Evolutionary conservation across 2,888 invertebrate genomes (phyloP).

Genomic region (Anodontia alba): DNA sequence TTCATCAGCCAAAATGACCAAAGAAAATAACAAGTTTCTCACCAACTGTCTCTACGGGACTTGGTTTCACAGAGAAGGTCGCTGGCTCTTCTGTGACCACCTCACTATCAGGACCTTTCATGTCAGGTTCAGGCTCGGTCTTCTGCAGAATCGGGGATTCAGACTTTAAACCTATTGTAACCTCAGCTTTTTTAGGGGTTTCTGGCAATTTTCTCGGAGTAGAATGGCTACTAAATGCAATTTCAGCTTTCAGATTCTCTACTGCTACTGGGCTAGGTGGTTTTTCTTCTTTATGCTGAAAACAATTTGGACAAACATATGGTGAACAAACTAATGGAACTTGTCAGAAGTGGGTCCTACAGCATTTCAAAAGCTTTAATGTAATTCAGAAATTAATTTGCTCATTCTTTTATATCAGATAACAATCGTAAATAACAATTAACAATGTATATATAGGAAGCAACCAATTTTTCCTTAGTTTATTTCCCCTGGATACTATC

Average conservation of each 20-base stretch:
- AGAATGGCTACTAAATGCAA: conserved; percentile 18
- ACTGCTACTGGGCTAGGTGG: conserved; percentile 33
- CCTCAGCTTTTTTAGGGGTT: conserved; percentile 14
- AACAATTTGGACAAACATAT: background rate
- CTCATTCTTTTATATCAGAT: no score
- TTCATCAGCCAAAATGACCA: no score
- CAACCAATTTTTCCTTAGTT: no score
- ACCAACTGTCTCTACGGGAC: conserved; percentile 20
- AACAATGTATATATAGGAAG: no score
- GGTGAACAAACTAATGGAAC: no score
- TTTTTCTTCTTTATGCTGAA: conserved; percentile 22
- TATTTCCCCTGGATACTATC: no score
- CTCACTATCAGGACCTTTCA: conserved; percentile 43
- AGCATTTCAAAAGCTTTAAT: no score
- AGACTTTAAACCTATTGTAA: background rate
- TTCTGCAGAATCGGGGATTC: background rate
- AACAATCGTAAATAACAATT: no score
- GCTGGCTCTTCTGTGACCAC: conserved; percentile 48
- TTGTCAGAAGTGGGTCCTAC: no score
- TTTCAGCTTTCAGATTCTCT: conserved; percentile 33
- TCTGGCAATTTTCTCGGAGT: conserved; percentile 23
- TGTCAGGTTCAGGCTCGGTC: conserved; percentile 18
- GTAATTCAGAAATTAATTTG: no score
- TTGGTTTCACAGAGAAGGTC: conserved; percentile 40
- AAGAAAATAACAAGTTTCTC: no score